Conservation (phyloP, 2,113 vertebrate genomes). For the Megalops atlanticus region DNA sequence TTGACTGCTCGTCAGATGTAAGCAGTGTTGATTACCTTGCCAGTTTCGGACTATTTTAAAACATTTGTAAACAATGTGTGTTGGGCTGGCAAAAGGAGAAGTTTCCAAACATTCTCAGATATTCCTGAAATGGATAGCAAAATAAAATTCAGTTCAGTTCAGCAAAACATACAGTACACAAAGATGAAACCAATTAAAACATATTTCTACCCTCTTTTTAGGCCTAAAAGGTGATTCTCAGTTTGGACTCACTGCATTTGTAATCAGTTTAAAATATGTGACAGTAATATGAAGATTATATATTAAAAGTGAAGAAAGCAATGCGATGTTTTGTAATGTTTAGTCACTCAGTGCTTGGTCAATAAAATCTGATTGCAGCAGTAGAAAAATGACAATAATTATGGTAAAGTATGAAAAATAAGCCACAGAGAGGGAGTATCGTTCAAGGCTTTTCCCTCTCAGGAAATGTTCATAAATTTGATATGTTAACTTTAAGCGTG, state of each 20-base stretch:
- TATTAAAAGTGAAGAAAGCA: neutral
- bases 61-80: conserved; percentile 51
- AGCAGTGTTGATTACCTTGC: conserved; percentile 44
- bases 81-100: conserved; percentile 36
- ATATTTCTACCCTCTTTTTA: conserved; percentile 17
- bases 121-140: conserved; percentile 32
- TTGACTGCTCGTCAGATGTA: neutral
- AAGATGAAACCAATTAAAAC: conserved; percentile 36
- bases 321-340: neutral
- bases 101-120: conserved; percentile 50
- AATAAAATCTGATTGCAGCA: neutral
- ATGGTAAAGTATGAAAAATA: neutral
- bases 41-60: conserved; percentile 51
- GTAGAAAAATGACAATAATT: neutral
- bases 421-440: neutral
- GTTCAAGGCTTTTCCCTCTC: neutral
- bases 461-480: too few relatives aligned
- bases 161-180: conserved; percentile 44
- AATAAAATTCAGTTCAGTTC: conserved; percentile 40
- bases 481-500: too few relatives aligned
- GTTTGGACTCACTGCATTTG: neutral
- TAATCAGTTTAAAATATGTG: neutral
- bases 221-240: neutral
- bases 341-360: neutral
- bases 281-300: neutral